These are phyloP conservation scores for Cheilosia scutellata DNA, from an alignment of 2,888 invertebrate genomes.

Conservation along the genomic window DNA sequence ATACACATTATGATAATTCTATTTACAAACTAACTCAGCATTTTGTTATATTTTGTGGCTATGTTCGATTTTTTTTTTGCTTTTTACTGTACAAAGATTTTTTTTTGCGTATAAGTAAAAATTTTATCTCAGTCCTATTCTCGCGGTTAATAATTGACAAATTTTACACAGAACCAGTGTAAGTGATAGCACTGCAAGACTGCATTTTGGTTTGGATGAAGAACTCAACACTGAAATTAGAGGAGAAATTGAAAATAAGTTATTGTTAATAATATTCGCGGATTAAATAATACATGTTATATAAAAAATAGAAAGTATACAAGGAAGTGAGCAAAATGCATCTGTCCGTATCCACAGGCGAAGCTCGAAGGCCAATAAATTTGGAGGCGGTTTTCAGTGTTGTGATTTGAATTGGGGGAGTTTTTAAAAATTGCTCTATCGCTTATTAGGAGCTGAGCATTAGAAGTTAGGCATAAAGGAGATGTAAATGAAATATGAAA, in stretches of 20 bases:
- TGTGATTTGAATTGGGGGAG: too few species aligned
- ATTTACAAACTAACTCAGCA: conserved; percentile 35
- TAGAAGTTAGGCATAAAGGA: too few species aligned
- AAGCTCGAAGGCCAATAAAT: too few species aligned
- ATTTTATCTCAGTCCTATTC: conserved; percentile 66
- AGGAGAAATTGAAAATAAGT: conserved; percentile 8
- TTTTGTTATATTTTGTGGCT: conserved; percentile 7
- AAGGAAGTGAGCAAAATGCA: too few species aligned
- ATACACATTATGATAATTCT: conserved; percentile 14
- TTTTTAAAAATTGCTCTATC: too few species aligned
- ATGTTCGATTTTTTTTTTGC: background rate
- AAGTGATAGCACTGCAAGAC: conserved; percentile 49
- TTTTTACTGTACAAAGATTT: conserved; percentile 54
- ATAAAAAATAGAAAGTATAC: too few species aligned
- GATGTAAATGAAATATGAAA: too few species aligned
- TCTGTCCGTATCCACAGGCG: too few species aligned
- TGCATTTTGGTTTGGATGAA: conserved; percentile 59
- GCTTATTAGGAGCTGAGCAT: too few species aligned
- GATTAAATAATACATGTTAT: too few species aligned
- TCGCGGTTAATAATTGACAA: conserved; percentile 71
- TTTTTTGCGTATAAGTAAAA: background rate
- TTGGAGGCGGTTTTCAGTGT: too few species aligned
- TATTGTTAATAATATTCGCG: background rate
- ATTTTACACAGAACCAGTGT: conserved; percentile 56
- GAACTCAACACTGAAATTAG: conserved; percentile 76